A percentile compares a stretch with the other conserved stretches of the same genome.
phyloP scores from a whole-genome alignment of 1,140 invertebrate species.

The Drosophila varians region DNA sequence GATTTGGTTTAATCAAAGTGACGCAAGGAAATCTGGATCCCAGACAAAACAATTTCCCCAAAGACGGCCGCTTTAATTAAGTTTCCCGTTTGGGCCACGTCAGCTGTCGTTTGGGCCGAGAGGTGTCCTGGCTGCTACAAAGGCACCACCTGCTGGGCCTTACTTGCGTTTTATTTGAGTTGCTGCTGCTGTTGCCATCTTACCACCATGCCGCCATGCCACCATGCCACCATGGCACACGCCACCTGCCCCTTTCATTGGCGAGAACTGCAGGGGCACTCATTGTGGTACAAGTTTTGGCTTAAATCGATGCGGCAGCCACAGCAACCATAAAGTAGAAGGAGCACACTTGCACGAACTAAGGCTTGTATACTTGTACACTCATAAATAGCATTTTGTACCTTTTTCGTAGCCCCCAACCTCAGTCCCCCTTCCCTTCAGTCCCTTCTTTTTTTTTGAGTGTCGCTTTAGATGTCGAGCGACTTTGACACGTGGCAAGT shows the following conservation, averaged over 20 bases:
- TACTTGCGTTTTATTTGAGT: constrained; percentile 57
- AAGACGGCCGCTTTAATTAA: constrained; percentile 50
- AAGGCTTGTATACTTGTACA: neutral
- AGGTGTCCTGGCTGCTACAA: constrained; percentile 35
- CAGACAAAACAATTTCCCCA: neutral
- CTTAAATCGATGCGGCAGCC: constrained; percentile 76
- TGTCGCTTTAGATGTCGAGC: constrained; percentile 75
- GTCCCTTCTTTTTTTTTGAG: constrained; percentile 35
- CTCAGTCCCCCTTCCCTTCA: neutral
- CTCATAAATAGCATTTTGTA: constrained; percentile 12
- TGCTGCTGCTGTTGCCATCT: neutral
- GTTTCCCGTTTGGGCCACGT: constrained; percentile 50
- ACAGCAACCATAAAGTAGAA: constrained; percentile 72
- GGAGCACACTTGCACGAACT: constrained; percentile 40
- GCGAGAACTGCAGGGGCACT: constrained; percentile 46
- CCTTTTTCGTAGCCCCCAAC: neutral
- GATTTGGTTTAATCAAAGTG: neutral
- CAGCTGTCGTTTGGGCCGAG: constrained; percentile 61
- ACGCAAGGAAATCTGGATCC: neutral
- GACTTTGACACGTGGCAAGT: constrained; percentile 74
- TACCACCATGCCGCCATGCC: too few relatives aligned
- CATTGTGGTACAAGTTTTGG: constrained; percentile 69
- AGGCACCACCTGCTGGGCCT: constrained; percentile 61
- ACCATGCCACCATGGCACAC: too few relatives aligned
- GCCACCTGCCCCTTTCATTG: neutral